Percentiles rank a stretch among this genome's conserved stretches.
Conservation (phyloP, 2,888 invertebrate genomes). For the Xestia xanthographa region DNA sequence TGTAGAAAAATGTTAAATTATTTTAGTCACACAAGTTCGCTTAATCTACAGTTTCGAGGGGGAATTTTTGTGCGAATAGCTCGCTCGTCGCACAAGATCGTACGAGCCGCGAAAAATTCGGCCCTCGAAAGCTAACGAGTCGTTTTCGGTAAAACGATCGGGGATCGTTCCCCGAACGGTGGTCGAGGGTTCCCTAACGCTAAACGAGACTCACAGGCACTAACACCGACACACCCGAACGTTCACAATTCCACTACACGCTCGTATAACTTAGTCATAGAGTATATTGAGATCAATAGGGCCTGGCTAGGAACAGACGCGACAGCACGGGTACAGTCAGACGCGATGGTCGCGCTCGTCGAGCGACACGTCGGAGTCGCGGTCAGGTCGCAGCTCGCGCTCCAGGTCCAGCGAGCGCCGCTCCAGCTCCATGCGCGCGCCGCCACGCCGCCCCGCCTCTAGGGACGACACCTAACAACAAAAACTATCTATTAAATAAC, state of each 20-base stretch:
- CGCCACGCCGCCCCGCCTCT: constrained; percentile 80
- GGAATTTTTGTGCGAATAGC: constrained; percentile 74
- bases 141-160: constrained; percentile 85
- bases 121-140: constrained; percentile 82
- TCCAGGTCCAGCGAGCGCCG: constrained; percentile 89
- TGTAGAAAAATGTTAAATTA: constrained; percentile 87
- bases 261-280: constrained; percentile 84
- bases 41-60: constrained; percentile 85
- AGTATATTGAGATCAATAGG: constrained; percentile 88
- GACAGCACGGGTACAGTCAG: constrained; percentile 67
- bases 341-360: constrained; percentile 88
- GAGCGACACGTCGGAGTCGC: constrained; percentile 86
- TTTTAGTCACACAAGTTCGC: constrained; percentile 86
- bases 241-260: constrained; percentile 89
- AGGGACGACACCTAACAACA: constrained; percentile 84
- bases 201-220: constrained; percentile 88
- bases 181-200: constrained; percentile 80
- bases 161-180: constrained; percentile 71
- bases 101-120: constrained; percentile 70
- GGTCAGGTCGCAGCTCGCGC: constrained; percentile 86
- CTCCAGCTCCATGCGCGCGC: constrained; percentile 85
- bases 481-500: background rate
- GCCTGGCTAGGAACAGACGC: constrained; percentile 27
- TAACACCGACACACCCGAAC: constrained; percentile 85
- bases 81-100: constrained; percentile 37